A percentile compares a stretch with the other conserved stretches of the same genome.
Evolutionary conservation across 2,797 vertebrate species (phyloP).

Genomic region (Danio jaintianensis): DNA sequence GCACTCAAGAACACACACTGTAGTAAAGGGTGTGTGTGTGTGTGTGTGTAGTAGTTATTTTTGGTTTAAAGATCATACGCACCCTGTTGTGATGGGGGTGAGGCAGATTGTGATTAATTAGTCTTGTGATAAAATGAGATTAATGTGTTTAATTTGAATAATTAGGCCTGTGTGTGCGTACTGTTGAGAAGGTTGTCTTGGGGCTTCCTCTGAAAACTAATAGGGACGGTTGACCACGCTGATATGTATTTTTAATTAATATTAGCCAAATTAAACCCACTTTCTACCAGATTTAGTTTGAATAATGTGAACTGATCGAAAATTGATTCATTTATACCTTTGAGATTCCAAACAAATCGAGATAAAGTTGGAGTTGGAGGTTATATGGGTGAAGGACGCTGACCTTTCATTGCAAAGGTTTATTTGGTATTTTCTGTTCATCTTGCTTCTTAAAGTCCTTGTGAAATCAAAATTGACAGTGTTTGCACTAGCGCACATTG

Average conservation of each 20-base stretch:
- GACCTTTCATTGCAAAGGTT: too few relatives aligned
- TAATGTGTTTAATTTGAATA: slow-evolving; percentile 24
- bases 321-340: too few relatives aligned
- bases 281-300: too few relatives aligned
- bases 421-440: too few relatives aligned
- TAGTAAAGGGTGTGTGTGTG: not conserved
- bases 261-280: too few relatives aligned
- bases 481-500: too few relatives aligned
- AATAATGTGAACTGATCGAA: too few relatives aligned
- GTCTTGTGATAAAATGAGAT: slow-evolving; percentile 20
- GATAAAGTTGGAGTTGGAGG: too few relatives aligned
- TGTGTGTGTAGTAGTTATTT: not conserved
- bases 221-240: not conserved
- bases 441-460: too few relatives aligned
- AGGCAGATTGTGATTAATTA: slow-evolving; percentile 27
- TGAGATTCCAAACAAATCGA: too few relatives aligned
- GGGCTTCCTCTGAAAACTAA: not conserved
- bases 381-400: too few relatives aligned
- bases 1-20: not conserved
- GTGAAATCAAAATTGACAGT: too few relatives aligned
- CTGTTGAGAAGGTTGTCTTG: not conserved
- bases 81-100: slow-evolving; percentile 14
- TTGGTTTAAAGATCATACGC: not conserved
- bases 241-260: not conserved
- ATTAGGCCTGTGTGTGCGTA: slow-evolving; percentile 21